A percentile compares a stretch with the other conserved stretches of the same genome.
phyloP scores from a whole-genome alignment of 2,797 vertebrate species.

The Typhlichthys subterraneus region DNA sequence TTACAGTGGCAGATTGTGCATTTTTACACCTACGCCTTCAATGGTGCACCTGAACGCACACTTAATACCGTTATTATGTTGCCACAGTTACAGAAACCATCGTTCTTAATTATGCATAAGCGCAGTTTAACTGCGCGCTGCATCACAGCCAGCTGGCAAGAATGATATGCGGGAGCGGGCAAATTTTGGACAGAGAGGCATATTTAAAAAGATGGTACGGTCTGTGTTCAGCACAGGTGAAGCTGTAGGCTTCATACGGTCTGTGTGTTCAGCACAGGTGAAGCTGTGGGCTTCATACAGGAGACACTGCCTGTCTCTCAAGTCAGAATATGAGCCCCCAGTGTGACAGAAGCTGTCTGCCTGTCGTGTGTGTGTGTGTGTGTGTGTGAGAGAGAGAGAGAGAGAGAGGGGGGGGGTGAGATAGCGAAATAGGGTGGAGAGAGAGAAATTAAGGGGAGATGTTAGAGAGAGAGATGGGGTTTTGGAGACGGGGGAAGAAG shows the following conservation, averaged over 20 bases:
- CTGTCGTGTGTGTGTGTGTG: background rate
- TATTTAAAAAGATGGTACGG: background rate
- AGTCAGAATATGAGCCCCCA: constrained; percentile 34
- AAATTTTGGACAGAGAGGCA: no score
- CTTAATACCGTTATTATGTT: no score
- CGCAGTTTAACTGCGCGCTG: no score
- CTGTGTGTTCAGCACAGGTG: background rate
- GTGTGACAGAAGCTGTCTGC: constrained; percentile 42
- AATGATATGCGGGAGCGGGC: no score
- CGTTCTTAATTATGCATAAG: no score
- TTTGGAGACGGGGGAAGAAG: constrained; percentile 21
- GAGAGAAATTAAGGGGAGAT: constrained; percentile 21
- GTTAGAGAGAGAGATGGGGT: constrained; percentile 34
- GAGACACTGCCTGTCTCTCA: constrained; percentile 18
- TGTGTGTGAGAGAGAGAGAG: constrained; percentile 10
- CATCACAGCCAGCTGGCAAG: no score
- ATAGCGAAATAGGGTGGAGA: constrained; percentile 21
- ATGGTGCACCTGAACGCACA: no score
- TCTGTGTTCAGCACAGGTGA: no score
- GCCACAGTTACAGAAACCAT: no score
- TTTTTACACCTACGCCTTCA: no score
- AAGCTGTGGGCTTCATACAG: constrained; percentile 28
- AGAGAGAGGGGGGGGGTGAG: constrained; percentile 24
- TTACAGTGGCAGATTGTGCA: no score
- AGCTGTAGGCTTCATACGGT: background rate